A percentile compares a stretch with the other conserved stretches of the same genome.
Conservation (phyloP, 2,113 vertebrate species). For the Microcebus tavaratra region DNA sequence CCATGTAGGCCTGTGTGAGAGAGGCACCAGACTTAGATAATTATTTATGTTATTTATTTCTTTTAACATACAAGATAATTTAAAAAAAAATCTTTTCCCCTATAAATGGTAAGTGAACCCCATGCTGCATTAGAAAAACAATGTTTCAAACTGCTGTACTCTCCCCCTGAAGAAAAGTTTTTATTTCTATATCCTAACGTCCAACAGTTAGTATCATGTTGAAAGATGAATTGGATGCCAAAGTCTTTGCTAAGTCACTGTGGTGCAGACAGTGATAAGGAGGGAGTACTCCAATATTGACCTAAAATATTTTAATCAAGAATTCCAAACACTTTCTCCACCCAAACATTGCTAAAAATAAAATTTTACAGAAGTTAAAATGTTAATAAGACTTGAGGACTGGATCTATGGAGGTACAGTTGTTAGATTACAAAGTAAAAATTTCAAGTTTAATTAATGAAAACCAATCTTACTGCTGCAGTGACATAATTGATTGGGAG, state of each 20-base stretch:
- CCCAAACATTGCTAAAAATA: constrained; percentile 61
- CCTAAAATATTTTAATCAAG: constrained; percentile 74
- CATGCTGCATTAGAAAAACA: constrained; percentile 25
- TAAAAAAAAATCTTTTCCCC: background rate
- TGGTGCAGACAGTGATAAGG: constrained; percentile 69
- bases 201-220: constrained; percentile 32
- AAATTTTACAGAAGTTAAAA: constrained; percentile 41
- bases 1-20: background rate
- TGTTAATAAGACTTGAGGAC: background rate
- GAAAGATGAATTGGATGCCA: background rate
- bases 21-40: background rate
- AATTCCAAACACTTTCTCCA: constrained; percentile 68
- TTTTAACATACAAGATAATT: constrained; percentile 22
- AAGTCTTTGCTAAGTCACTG: constrained; percentile 63
- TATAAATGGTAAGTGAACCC: background rate
- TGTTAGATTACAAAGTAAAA: background rate
- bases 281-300: constrained; percentile 59
- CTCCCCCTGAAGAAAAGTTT: constrained; percentile 16
- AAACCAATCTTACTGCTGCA: background rate
- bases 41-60: constrained; percentile 28
- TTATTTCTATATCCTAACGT: constrained; percentile 14
- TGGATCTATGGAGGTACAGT: background rate
- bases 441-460: constrained; percentile 58
- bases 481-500: background rate
- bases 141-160: constrained; percentile 14